phyloP scores from a whole-genome alignment of 1,140 invertebrate species.

The Scaptomyza hsui region DNA sequence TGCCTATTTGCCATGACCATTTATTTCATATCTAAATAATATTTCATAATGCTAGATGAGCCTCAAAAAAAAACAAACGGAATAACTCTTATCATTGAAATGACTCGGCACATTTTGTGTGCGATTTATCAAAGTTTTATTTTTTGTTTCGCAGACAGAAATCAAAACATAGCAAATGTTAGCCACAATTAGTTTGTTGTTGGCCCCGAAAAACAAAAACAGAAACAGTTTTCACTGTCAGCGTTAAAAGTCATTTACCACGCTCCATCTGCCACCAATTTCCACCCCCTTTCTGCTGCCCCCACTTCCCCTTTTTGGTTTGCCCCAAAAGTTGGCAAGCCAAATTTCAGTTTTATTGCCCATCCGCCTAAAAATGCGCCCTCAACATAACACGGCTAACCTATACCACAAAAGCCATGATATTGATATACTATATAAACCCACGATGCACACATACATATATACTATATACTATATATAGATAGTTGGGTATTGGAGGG shows the following conservation, averaged over 20 bases:
- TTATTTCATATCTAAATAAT: conserved; percentile 25
- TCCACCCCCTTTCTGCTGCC: background rate
- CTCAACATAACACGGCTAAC: conserved; percentile 33
- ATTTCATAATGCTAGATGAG: conserved; percentile 6
- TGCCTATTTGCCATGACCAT: conserved; percentile 15
- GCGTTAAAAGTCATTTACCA: conserved; percentile 48
- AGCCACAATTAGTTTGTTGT: conserved; percentile 63
- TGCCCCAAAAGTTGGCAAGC: conserved; percentile 35
- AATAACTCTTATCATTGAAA: conserved; percentile 31
- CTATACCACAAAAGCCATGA: conserved; percentile 1
- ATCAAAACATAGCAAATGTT: conserved; percentile 32
- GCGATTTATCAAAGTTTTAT: conserved; percentile 60
- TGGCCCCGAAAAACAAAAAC: background rate
- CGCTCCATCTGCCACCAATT: background rate
- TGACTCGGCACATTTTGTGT: conserved; percentile 32
- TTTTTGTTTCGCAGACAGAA: conserved; percentile 29
- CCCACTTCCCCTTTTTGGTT: background rate
- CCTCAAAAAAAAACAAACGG: background rate
- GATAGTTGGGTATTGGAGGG: conserved; percentile 20
- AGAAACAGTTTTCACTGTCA: conserved; percentile 37
- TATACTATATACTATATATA: conserved; percentile 4
- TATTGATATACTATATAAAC: conserved; percentile 30
- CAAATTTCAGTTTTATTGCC: conserved; percentile 17
- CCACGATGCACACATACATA: conserved; percentile 3
- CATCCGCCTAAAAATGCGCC: conserved; percentile 30